phyloP scores from a whole-genome alignment of 2,888 invertebrate species.

The Xylocampa areola region DNA sequence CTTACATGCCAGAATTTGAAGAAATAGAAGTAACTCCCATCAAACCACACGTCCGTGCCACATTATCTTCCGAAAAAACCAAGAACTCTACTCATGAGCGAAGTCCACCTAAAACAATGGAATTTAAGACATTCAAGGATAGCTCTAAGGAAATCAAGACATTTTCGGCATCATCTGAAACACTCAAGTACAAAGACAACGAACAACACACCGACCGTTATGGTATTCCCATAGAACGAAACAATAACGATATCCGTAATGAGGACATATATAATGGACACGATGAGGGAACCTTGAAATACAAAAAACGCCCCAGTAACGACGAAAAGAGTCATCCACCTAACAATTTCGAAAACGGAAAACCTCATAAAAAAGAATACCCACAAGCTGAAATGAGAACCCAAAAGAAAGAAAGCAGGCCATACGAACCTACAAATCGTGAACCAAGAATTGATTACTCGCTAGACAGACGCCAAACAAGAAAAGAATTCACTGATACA shows the following conservation, averaged over 20 bases:
- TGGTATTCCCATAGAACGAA: constrained; percentile 82
- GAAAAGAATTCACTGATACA: constrained; percentile 79
- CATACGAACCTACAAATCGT: constrained; percentile 70
- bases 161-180: constrained; percentile 87
- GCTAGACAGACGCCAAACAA: constrained; percentile 79
- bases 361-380: constrained; percentile 78
- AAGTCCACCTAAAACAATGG: constrained; percentile 83
- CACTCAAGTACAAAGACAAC: constrained; percentile 85
- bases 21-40: constrained; percentile 87
- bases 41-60: constrained; percentile 84
- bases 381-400: constrained; percentile 80
- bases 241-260: constrained; percentile 78
- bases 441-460: constrained; percentile 85
- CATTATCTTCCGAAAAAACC: constrained; percentile 80
- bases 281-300: constrained; percentile 85
- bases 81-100: constrained; percentile 82
- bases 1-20: constrained; percentile 87
- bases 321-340: constrained; percentile 81
- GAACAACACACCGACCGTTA: constrained; percentile 82
- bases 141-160: constrained; percentile 86
- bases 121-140: constrained; percentile 88
- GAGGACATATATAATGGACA: constrained; percentile 81
- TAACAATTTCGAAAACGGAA: constrained; percentile 76
- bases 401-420: constrained; percentile 78
- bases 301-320: constrained; percentile 82